These are phyloP conservation scores for Seladonia tumulorum DNA, from an alignment of 2,888 invertebrate species.

Conservation along the genomic window DNA sequence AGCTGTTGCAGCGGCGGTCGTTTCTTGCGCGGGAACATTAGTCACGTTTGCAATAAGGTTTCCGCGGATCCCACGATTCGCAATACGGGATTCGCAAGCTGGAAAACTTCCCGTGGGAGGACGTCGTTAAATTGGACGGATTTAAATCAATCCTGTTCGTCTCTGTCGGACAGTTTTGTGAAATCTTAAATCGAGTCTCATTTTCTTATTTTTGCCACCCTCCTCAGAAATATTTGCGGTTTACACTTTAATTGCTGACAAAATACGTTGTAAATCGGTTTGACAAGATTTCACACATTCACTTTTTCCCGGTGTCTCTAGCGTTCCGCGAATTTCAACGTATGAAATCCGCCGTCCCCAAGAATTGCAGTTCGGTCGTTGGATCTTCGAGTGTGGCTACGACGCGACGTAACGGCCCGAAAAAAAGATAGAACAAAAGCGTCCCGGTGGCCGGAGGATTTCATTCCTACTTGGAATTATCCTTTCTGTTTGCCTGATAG, in stretches of 20 bases:
- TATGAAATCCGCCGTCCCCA: slow-evolving; percentile 23
- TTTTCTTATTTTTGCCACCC: neutral
- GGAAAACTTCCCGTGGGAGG: slow-evolving; percentile 30
- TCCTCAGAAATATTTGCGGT: neutral
- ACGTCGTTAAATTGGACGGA: slow-evolving; percentile 39
- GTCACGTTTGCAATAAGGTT: slow-evolving; percentile 62
- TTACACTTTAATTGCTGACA: too few species aligned
- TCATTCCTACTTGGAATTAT: slow-evolving; percentile 58
- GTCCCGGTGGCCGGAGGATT: slow-evolving; percentile 43
- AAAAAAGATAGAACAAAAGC: slow-evolving; percentile 48
- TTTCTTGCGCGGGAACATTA: slow-evolving; percentile 52
- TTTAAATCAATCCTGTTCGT: slow-evolving; percentile 29
- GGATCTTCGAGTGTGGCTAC: slow-evolving; percentile 1
- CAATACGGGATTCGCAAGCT: slow-evolving; percentile 13
- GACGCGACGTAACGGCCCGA: slow-evolving; percentile 34
- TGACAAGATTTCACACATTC: neutral
- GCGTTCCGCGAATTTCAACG: slow-evolving; percentile 52
- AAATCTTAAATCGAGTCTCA: neutral
- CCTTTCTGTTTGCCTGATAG: slow-evolving; percentile 50
- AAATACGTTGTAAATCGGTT: neutral
- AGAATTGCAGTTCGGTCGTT: slow-evolving; percentile 46
- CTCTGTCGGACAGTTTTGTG: neutral
- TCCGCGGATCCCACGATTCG: slow-evolving; percentile 23
- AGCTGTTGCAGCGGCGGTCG: slow-evolving; percentile 35
- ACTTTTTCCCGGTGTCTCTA: neutral